These are phyloP conservation scores for Bagarius yarrelli DNA, from an alignment of 2,113 vertebrate genomes.

Conservation along the genomic window DNA sequence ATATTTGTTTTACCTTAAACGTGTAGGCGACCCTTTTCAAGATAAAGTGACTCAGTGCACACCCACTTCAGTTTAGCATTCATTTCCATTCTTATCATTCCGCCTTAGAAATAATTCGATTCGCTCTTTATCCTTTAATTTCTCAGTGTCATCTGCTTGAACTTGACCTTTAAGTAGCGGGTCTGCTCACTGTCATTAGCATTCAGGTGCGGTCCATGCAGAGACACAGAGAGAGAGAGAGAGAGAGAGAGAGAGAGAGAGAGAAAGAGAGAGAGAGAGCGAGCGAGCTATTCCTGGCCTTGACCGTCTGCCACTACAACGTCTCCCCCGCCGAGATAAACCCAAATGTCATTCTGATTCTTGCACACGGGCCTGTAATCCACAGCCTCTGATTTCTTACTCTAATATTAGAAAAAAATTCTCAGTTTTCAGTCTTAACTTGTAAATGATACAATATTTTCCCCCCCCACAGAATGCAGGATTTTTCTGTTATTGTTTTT, in stretches of 20 bases:
- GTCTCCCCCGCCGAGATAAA: constrained; percentile 13
- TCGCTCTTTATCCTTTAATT: not conserved
- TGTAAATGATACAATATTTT: not conserved
- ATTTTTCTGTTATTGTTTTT: not conserved
- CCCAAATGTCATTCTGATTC: constrained; percentile 33
- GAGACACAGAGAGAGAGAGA: not conserved
- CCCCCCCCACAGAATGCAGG: not conserved
- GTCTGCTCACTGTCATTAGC: constrained; percentile 29
- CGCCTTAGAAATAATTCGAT: not conserved
- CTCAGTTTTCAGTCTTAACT: not conserved
- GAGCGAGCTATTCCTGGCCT: constrained; percentile 36
- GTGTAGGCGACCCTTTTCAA: not conserved
- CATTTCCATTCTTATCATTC: not conserved
- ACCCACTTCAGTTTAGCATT: constrained; percentile 13
- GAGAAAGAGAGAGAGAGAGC: no score
- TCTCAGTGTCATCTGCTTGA: constrained; percentile 12
- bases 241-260: no score
- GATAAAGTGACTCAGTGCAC: not conserved
- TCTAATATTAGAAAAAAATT: not conserved
- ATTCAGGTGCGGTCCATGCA: constrained; percentile 38
- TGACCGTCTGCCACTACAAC: constrained; percentile 37
- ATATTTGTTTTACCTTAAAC: not conserved
- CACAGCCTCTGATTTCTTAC: not conserved
- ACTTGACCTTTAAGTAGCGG: constrained; percentile 21
- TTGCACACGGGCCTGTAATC: constrained; percentile 3